A percentile compares a stretch with the other conserved stretches of the same genome.
Conservation (phyloP, 92 coral and sea anemone species). For the Palythoa caribaeorum region DNA sequence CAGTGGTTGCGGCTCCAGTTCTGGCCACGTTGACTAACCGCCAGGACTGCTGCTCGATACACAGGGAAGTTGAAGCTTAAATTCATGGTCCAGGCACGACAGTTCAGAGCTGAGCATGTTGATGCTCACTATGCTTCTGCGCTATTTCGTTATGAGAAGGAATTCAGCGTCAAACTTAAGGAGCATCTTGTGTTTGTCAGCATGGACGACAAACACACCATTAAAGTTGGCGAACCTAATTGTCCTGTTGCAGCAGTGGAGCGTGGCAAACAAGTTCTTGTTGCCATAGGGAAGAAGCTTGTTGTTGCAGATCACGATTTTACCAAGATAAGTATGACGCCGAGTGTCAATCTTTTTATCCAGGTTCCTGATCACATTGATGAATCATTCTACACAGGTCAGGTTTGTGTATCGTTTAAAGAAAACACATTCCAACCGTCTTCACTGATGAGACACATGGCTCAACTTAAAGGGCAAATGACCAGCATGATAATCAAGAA, state of each 20-base stretch:
- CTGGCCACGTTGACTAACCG: conserved; percentile 51
- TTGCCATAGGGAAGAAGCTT: conserved; percentile 43
- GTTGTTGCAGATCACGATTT: conserved; percentile 58
- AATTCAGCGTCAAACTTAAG: conserved; percentile 25
- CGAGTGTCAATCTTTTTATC: conserved; percentile 50
- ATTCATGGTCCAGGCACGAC: conserved; percentile 55
- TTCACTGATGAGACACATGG: too few species aligned
- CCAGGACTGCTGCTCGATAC: conserved; percentile 47
- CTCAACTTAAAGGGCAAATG: too few species aligned
- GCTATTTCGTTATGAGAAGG: conserved; percentile 34
- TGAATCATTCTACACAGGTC: conserved; percentile 21
- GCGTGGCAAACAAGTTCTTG: conserved; percentile 45
- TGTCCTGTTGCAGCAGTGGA: conserved; percentile 60
- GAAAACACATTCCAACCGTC: conserved; percentile 35
- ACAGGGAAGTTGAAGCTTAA: conserved; percentile 42
- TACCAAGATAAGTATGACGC: conserved; percentile 50
- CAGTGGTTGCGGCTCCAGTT: conserved; percentile 60
- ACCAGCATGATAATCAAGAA: too few species aligned
- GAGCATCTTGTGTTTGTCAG: conserved; percentile 27
- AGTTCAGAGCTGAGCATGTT: conserved; percentile 41
- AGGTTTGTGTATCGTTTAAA: conserved; percentile 37
- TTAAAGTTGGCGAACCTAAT: conserved; percentile 50
- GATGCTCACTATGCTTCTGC: conserved; percentile 57
- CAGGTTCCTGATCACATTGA: conserved; percentile 61
- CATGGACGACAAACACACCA: conserved; percentile 49